Evolutionary conservation across 2,888 invertebrate genomes (phyloP).

Genomic region (Drosophila buzzatii): DNA sequence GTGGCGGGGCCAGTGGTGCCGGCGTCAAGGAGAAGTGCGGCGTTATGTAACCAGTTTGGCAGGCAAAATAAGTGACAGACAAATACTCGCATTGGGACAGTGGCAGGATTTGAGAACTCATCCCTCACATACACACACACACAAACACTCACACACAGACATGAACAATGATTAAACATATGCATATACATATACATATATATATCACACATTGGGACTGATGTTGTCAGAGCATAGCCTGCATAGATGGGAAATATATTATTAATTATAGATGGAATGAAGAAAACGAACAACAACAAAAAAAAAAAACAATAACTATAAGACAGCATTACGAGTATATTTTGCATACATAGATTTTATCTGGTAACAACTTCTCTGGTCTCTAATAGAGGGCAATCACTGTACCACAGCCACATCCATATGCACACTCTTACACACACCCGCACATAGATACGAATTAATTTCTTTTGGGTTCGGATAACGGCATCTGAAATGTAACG

Average conservation of each 20-base stretch:
- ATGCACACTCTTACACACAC: neutral
- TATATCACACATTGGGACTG: constrained; percentile 50
- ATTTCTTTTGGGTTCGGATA: constrained; percentile 14
- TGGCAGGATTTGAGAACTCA: constrained; percentile 52
- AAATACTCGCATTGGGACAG: constrained; percentile 78
- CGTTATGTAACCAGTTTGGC: constrained; percentile 82
- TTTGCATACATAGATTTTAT: constrained; percentile 56
- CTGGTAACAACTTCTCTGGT: constrained; percentile 10
- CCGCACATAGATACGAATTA: constrained; percentile 8
- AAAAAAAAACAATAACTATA: constrained; percentile 16
- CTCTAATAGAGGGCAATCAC: neutral
- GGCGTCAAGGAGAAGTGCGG: constrained; percentile 85
- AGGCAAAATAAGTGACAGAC: constrained; percentile 65
- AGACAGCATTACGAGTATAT: constrained; percentile 56
- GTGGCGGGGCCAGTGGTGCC: constrained; percentile 83
- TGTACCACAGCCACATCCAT: neutral
- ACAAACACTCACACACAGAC: constrained; percentile 24
- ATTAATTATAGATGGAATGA: constrained; percentile 49
- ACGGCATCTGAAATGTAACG: constrained; percentile 73
- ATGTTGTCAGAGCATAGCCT: constrained; percentile 52
- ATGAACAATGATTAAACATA: constrained; percentile 18
- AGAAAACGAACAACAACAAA: neutral
- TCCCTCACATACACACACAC: constrained; percentile 46
- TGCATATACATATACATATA: constrained; percentile 32
- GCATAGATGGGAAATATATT: constrained; percentile 43